Evolutionary conservation across 2,113 vertebrate genomes (phyloP), one percentile per base, ranked within the genome.

Genomic region (Oxyura jamaicensis): DNA sequence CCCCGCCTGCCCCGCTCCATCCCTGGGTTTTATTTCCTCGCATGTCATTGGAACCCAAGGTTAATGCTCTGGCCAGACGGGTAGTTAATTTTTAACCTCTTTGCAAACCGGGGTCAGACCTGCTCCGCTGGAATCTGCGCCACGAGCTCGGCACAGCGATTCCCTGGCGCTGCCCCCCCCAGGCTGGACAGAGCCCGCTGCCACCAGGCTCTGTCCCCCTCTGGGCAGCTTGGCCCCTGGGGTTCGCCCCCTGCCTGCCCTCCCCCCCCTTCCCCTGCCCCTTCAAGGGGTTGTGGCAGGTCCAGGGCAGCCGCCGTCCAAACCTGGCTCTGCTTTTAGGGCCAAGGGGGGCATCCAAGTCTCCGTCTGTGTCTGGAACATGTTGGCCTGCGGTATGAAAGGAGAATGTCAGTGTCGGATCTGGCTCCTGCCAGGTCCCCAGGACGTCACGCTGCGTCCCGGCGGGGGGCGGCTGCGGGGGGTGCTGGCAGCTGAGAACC

Each of bases 1-100:
- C 59, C 3, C 0, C 0, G 0, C 71, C 73, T 11, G 1, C 56
- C 26, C 46, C 4, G 8, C 53, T 46, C 65, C 44, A 17, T 56
- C 66, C 44, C 15, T 46, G 62, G 95, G 96, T 97, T 98, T 98
- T 97, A 95, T 95, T 95, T 92, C 86, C 89, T 91, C 26, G 1
- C 76, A 65, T 74, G 68, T 85, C 55, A 1, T 92, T 86, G 69
- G 58, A 86, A 21, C 83, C 59, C 68, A 69, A 86, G 95, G 93
- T 95, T 90, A 86, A 4, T 1, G 50, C 86, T 91, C 81, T 0
- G 13, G n/a, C 77, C 6, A 25, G 48, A 71, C 74, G 18, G n/a
- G 58, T 87, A 82, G 91, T 95, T 96, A 96, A 96, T 94, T 82
- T 96, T 96, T 95, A 96, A 96, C 93, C 84, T 78, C 81, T 59